These are phyloP conservation scores for Percopsis transmontana DNA, from an alignment of 2,113 vertebrate species.

Conservation along the genomic window DNA sequence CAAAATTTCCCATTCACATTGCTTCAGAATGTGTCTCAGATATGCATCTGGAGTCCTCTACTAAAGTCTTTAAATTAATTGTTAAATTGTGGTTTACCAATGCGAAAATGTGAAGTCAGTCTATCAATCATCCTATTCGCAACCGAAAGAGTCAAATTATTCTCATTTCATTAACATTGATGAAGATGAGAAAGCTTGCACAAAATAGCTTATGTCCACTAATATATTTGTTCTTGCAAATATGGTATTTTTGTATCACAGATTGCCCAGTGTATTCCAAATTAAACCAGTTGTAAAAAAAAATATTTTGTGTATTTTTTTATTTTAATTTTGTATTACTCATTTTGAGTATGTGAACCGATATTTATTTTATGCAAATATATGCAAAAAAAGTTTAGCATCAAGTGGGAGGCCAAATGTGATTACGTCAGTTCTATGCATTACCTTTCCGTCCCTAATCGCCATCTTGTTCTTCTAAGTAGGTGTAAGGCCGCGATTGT, in stretches of 20 bases:
- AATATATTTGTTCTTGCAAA: too few relatives aligned
- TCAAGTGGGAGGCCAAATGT: background rate
- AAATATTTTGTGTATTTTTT: background rate
- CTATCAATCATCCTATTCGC: slow-evolving; percentile 9
- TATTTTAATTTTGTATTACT: background rate
- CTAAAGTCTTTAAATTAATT: background rate
- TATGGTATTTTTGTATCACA: background rate
- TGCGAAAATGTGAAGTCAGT: slow-evolving; percentile 8
- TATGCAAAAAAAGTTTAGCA: background rate
- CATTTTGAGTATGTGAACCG: background rate
- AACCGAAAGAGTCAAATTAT: background rate
- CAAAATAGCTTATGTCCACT: too few relatives aligned
- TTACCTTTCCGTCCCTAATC: slow-evolving; percentile 11
- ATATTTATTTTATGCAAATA: background rate
- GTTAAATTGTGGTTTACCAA: slow-evolving; percentile 1
- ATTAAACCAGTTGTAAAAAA: slow-evolving; percentile 4
- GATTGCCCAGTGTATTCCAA: background rate
- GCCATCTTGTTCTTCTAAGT: slow-evolving; percentile 52
- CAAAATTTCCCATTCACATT: background rate
- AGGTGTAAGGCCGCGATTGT: too few relatives aligned
- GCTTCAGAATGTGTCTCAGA: background rate
- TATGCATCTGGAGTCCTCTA: background rate
- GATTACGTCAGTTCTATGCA: slow-evolving; percentile 53
- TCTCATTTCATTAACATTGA: background rate
- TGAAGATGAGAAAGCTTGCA: background rate